Evolutionary conservation across 2,888 invertebrate species (phyloP), one percentile per base, ranked within the genome.

Genomic region (Apocheima hispidaria): DNA sequence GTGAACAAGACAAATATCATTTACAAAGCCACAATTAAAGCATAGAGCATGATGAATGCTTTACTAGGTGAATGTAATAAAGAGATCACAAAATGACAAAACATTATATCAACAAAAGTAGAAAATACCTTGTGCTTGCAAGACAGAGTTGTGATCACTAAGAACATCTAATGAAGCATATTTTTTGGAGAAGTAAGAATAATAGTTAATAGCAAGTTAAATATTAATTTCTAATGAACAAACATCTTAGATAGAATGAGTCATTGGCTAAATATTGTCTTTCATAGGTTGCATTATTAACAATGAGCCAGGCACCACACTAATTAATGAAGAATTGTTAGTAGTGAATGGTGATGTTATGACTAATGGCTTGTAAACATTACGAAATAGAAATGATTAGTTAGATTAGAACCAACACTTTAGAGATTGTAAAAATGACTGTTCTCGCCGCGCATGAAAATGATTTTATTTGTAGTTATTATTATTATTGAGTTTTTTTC

Each of bases 181-280:
- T n/a, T n/a, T n/a, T n/a, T n/a, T n/a, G n/a, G n/a, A n/a, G n/a
- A n/a, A n/a, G n/a, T n/a, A n/a, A n/a, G n/a, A n/a, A n/a, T n/a
- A n/a, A n/a, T n/a, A n/a, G n/a, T 41, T n/a, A 16, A 28, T 44
- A 10, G 26, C 0, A 9, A 46, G 18, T 30, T 46, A 20, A 30
- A 18, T 38, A 38, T 46, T 1, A 44, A 55, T 30, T 44, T 33
- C 44, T 51, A 57, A 55, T 61, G 49, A 50, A 30, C 26, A 35
- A 36, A 36, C 28, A 38, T 44, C n/a, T 38, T 36, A 41, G 53
- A 57, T 48, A 28, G 23, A n/a, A 21, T 65, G 65, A 66, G 33
- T 63, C 60, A 66, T 57, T 53, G 36, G 35, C 36, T 10, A 60
- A 60, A 65, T 53, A 64, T 57, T 53, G 33, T 55, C 9, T 35